Conservation (phyloP, 2,113 vertebrate species). For the Cyrtonyx montezumae region DNA sequence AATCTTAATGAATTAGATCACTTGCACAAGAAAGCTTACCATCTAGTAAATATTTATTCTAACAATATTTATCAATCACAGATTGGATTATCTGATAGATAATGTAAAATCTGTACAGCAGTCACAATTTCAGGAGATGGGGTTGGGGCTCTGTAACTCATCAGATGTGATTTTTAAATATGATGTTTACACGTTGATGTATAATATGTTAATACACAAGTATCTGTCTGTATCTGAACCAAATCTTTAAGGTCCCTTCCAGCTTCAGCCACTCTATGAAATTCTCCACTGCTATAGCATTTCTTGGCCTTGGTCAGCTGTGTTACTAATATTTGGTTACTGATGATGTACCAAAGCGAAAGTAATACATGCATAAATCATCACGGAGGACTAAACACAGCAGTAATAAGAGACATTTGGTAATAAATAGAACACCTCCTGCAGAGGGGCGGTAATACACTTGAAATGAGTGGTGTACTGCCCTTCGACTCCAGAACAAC, state of each 20-base stretch:
- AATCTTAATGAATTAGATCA: neutral
- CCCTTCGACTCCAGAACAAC: neutral
- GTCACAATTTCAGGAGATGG: neutral
- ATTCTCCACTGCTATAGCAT: neutral
- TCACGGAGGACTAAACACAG: neutral
- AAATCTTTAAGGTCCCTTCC: too few species aligned
- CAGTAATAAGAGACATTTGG: neutral
- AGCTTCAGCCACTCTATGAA: neutral
- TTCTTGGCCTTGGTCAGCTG: neutral
- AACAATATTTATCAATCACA: neutral
- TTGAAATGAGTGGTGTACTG: neutral
- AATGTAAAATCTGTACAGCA: neutral
- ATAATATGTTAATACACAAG: neutral
- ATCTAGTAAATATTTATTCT: neutral
- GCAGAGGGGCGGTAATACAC: neutral
- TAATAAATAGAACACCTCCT: neutral
- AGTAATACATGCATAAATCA: neutral
- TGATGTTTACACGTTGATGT: neutral
- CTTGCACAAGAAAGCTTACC: neutral
- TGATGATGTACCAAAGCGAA: neutral
- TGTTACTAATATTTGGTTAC: neutral
- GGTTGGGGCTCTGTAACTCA: neutral
- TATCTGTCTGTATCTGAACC: neutral
- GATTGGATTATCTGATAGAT: neutral
- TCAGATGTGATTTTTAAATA: neutral